Conservation (phyloP, 2,113 vertebrate genomes). For the Pelecanus crispus region DNA sequence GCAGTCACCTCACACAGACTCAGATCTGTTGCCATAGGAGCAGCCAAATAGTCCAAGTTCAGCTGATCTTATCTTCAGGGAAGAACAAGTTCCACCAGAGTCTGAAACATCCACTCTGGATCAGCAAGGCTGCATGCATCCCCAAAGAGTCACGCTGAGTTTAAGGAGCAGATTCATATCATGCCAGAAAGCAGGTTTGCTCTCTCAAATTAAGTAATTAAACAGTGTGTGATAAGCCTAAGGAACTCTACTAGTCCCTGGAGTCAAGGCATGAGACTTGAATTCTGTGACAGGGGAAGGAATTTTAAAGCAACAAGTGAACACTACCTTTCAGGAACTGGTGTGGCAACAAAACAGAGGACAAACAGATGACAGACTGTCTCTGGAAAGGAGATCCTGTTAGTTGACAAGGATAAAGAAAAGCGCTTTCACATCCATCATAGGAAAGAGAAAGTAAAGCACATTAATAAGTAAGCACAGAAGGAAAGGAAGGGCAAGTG, state of each 20-base stretch:
- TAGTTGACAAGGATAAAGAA: background rate
- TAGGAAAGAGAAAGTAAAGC: background rate
- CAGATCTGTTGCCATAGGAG: constrained; percentile 8
- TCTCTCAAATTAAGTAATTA: constrained; percentile 45
- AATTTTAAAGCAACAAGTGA: background rate
- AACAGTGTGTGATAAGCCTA: background rate
- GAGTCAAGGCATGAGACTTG: background rate
- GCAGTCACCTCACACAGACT: background rate
- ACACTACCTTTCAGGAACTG: background rate
- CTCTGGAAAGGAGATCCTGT: background rate
- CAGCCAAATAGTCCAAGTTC: background rate
- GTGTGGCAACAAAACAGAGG: background rate
- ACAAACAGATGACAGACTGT: background rate
- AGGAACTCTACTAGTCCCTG: background rate
- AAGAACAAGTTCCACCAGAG: constrained; percentile 17
- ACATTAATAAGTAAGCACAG: background rate
- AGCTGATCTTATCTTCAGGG: constrained; percentile 23
- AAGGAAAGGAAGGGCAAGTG: background rate
- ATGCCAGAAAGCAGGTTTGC: constrained; percentile 19
- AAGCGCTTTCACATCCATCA: background rate
- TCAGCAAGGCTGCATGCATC: background rate
- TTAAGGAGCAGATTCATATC: constrained; percentile 14
- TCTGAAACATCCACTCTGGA: background rate
- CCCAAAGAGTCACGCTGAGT: background rate
- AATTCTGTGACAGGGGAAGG: background rate